These are phyloP conservation scores for Gambusia affinis DNA, from an alignment of 2,113 vertebrate genomes.

Conservation along the genomic window DNA sequence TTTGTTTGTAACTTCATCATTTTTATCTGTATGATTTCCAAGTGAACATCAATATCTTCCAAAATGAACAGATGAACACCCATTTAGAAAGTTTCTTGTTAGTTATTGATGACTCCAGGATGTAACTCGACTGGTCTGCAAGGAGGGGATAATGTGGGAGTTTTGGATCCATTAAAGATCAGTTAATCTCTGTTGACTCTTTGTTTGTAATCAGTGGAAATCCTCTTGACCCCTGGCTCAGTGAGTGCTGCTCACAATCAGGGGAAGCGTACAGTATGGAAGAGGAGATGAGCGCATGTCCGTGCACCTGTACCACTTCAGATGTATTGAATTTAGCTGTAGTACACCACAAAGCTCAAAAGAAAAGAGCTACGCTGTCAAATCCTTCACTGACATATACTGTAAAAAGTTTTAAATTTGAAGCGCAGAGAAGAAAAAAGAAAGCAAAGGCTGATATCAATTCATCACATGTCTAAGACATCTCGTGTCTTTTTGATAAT, in stretches of 20 bases:
- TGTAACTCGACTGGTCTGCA: background rate
- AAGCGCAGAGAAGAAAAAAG: too few species aligned
- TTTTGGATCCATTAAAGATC: conserved; percentile 50
- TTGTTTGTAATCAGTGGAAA: conserved; percentile 76
- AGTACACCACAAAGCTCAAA: background rate
- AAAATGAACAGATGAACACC: background rate
- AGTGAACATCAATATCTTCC: too few species aligned
- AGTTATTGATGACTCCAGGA: conserved; percentile 1
- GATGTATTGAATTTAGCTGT: conserved; percentile 21
- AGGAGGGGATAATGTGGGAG: conserved; percentile 12
- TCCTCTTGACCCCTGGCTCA: conserved; percentile 64
- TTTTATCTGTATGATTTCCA: too few species aligned
- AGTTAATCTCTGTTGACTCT: conserved; percentile 69
- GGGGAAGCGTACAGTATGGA: conserved; percentile 52
- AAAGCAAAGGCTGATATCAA: background rate
- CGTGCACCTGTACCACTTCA: conserved; percentile 56
- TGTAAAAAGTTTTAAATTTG: background rate
- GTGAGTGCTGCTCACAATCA: conserved; percentile 62
- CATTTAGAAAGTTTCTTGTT: background rate
- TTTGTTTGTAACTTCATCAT: background rate
- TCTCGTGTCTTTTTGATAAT: background rate
- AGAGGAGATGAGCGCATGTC: conserved; percentile 50
- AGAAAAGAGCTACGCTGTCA: background rate
- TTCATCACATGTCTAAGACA: background rate
- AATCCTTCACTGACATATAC: background rate